Base-by-base conservation (phyloP, 2,113 vertebrate species). In the Sorex araneus region DNA sequence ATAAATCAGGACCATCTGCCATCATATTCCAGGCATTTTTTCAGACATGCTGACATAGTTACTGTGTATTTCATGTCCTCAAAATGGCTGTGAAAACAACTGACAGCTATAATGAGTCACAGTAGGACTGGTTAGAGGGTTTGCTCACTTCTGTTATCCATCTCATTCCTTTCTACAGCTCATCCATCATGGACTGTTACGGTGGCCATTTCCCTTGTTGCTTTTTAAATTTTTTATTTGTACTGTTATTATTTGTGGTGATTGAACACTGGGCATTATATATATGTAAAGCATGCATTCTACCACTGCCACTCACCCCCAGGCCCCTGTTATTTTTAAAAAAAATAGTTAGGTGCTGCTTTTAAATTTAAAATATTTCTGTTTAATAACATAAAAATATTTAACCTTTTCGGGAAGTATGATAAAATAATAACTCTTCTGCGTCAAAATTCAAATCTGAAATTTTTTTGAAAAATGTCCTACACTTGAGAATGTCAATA, bases 401-500 rank as follows among this genome's bases (percentile, higher is more conserved):
- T 82, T 84, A 90, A 71, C 13, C 32, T 74, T 21, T 86, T 25
- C 23, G 25, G 50, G 87, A 84, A 87, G 50, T 27, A 32, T 4
- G 32, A 32, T 76, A 75, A 57, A 83, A 75, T 63, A 84, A 47
- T 63, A 34, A 34, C 3, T 80, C 90, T 94, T 95, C 47, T 90
- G 13, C 66, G 18, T 15, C 50, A 34, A 36, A 91, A 87, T 23
- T 77, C 85, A 87, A 73, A 83, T 86, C 43, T 21, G 18, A 11
- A n/a, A 90, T 74, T 90, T 54, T n/a, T n/a, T n/a, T n/a, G n/a
- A 95, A 84, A 87, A 91, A 73, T 95, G n/a, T 83, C n/a, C 23
- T 47, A 6, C 27, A 80, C 8, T 36, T 94, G 50, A 90, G 64
- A 87, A 88, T 94, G 82, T 95, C 71, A 88, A 3, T 96, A 89